Evolutionary conservation across 2,797 vertebrate species (phyloP), one percentile per base, ranked within the genome.

Genomic region (Myotis myotis): DNA sequence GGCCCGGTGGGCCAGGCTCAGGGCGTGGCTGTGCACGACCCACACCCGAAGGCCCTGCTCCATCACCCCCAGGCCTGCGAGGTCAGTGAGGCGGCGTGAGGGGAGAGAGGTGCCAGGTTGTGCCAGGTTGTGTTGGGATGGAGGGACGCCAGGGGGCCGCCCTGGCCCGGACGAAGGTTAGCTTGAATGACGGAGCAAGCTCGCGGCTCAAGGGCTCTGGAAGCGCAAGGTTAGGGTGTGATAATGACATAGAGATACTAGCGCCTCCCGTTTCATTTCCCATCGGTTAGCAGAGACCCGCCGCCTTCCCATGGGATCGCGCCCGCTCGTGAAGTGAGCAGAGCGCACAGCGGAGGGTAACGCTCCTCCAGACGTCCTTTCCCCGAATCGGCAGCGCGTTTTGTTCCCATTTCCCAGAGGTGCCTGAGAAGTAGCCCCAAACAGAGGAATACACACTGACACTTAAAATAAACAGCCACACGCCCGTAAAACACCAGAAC

Each of bases 391-490:
- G 12, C 78, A 89, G n/a, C 53, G 13, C 19, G 28, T 66, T 95
- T 94, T 93, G 17, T 82, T 96, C 96, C 53, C 13, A 17, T 92
- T 87, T 51, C 33, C 71, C 84, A 89, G 7, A 82, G 96, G 68
- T 74, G 87, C 86, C 96, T 78, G 8, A 55, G 81, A 76, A 92
- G 28, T 15, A n/a, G 82, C 8, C 68, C 38, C 25, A 78, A 83
- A 86, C 76, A 76, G 83, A 62, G 87, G 57, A 70, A 94, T 92
- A 57, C 88, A 22, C 82, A 76, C 66, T 90, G 89, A 60, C 64
- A 20, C 96, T 96, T 96, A 78, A 95, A 94, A 79, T n/a, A 87
- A 17, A 85, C 82, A 85, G 2, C 79, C 71, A 20, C 83, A n/a
- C 87, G 68, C 84, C 83, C 91, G 71, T 33, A 83, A 66, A 44